Conservation (phyloP, 2,888 invertebrate species). For the Antitype chi region DNA sequence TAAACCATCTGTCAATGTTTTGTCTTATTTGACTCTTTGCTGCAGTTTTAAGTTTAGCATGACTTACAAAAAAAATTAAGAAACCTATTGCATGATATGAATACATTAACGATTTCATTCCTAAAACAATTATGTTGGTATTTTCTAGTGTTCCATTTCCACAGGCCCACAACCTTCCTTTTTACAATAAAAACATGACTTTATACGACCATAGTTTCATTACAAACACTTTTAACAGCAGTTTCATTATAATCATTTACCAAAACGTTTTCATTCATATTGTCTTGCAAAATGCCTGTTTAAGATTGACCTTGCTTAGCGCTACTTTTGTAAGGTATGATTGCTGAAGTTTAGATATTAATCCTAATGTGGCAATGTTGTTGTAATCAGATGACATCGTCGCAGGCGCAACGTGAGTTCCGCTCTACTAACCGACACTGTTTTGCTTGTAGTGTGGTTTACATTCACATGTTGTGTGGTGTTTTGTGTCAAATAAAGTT, state of each 20-base stretch:
- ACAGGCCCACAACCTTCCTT: constrained; percentile 42
- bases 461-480: constrained; percentile 63
- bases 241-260: constrained; percentile 54
- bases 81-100: constrained; percentile 5
- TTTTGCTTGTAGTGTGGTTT: constrained; percentile 63
- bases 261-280: constrained; percentile 65
- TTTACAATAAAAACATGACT: constrained; percentile 28
- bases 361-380: constrained; percentile 80
- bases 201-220: constrained; percentile 32
- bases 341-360: constrained; percentile 85
- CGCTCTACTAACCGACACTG: constrained; percentile 82
- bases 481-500: constrained; percentile 49
- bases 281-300: constrained; percentile 67
- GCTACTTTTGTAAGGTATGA: constrained; percentile 76
- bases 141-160: constrained; percentile 42
- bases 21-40: neutral
- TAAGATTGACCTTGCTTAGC: constrained; percentile 79
- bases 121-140: constrained; percentile 14
- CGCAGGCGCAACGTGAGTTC: constrained; percentile 74
- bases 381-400: constrained; percentile 78
- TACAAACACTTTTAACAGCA: constrained; percentile 46
- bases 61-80: neutral
- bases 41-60: neutral
- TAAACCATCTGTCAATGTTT: neutral
- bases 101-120: constrained; percentile 30